These are phyloP conservation scores for Tridacna crocea DNA, from an alignment of 2,888 invertebrate genomes.

Conservation along the genomic window DNA sequence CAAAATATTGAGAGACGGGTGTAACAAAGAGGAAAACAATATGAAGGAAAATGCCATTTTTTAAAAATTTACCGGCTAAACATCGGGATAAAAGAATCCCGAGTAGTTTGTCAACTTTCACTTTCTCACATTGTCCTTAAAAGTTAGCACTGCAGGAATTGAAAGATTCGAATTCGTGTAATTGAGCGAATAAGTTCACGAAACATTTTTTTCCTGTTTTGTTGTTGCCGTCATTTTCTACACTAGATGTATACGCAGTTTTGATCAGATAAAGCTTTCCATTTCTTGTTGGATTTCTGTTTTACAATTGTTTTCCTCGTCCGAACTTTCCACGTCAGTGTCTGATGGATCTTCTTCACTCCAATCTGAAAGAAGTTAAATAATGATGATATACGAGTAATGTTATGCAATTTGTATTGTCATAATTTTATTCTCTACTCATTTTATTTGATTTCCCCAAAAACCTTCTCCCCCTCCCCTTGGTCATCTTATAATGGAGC, in stretches of 20 bases:
- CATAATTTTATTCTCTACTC: not conserved
- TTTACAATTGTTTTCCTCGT: constrained; percentile 3
- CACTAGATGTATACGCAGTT: no score
- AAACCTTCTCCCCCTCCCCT: no score
- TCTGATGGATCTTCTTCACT: constrained; percentile 42
- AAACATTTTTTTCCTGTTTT: not conserved
- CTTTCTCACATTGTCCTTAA: not conserved
- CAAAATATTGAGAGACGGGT: no score
- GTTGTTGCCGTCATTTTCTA: no score
- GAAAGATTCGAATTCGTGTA: not conserved
- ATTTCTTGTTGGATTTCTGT: not conserved
- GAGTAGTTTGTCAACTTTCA: not conserved
- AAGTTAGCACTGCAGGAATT: not conserved
- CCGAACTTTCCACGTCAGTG: constrained; percentile 24
- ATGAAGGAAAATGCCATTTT: no score
- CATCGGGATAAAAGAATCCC: not conserved
- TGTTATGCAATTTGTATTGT: not conserved
- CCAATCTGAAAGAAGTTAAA: constrained; percentile 49
- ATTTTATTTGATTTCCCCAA: not conserved
- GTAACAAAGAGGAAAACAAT: no score
- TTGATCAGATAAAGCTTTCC: constrained; percentile 9
- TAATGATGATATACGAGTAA: not conserved
- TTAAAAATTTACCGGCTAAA: not conserved
- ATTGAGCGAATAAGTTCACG: not conserved
- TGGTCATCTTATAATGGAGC: no score